Conservation (phyloP, 37 sponge, comb jelly and placozoan species). For the Mnemiopsis leidyi region DNA sequence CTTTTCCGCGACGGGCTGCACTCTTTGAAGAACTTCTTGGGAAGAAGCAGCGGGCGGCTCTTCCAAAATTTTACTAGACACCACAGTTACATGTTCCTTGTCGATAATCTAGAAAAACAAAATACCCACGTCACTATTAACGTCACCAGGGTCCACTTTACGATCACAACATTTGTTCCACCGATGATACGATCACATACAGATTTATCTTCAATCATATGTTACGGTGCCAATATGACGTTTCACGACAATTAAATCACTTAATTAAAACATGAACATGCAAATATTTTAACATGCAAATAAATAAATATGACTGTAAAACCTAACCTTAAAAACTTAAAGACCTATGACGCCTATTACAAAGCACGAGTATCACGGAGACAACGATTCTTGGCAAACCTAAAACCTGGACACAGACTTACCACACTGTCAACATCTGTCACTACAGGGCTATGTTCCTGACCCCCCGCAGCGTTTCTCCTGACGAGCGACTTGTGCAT, state of each 20-base stretch:
- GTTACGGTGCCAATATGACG: background rate
- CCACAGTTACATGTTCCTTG: constrained; percentile 52
- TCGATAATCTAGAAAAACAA: constrained; percentile 55
- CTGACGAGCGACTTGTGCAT: background rate
- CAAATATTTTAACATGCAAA: background rate
- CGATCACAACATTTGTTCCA: too few relatives aligned
- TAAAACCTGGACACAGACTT: background rate
- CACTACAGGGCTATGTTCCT: background rate
- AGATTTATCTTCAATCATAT: too few relatives aligned
- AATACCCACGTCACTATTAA: background rate
- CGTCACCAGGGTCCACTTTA: too few relatives aligned
- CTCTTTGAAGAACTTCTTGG: background rate
- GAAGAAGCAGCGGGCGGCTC: background rate
- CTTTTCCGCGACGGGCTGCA: background rate
- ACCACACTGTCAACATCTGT: background rate
- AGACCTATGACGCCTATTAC: too few relatives aligned
- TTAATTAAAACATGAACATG: background rate
- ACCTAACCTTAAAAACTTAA: too few relatives aligned
- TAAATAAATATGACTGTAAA: too few relatives aligned
- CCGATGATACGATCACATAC: too few relatives aligned
- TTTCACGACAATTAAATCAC: background rate
- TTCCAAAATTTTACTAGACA: constrained; percentile 21
- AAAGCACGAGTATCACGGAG: too few relatives aligned
- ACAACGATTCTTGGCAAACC: too few relatives aligned
- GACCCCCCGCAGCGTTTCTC: background rate